A percentile compares a stretch with the other conserved stretches of the same genome.
phyloP scores from a whole-genome alignment of 2,797 vertebrate genomes.

The Ctenochaetus hawaiiensis region DNA sequence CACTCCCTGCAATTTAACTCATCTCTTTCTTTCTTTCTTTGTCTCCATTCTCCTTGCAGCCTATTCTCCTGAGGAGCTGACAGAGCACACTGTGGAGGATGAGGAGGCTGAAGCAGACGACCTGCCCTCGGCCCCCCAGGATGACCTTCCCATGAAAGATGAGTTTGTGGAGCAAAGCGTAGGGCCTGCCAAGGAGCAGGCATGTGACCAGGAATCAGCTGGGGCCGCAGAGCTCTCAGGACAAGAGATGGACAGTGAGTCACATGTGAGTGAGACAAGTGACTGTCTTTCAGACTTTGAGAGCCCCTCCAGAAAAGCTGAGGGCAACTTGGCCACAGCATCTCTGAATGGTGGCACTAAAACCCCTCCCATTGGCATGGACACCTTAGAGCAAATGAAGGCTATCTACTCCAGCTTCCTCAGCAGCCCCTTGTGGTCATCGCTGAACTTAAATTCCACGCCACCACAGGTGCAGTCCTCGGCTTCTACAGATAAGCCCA shows the following conservation, averaged over 20 bases:
- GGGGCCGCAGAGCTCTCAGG: constrained; percentile 90
- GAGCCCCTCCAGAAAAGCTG: constrained; percentile 90
- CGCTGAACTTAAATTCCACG: constrained; percentile 91
- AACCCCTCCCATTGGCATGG: constrained; percentile 85
- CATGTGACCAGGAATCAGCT: constrained; percentile 91
- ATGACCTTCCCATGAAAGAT: constrained; percentile 80
- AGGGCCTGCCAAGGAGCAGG: constrained; percentile 84
- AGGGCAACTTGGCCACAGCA: constrained; percentile 85
- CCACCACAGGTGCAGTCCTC: constrained; percentile 70
- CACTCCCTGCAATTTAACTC: constrained; percentile 81
- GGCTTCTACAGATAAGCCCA: constrained; percentile 87
- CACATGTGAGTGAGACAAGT: constrained; percentile 94
- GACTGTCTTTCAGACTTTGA: constrained; percentile 94
- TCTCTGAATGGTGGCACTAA: constrained; percentile 74
- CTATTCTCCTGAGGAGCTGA: constrained; percentile 94
- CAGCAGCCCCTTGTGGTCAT: constrained; percentile 96
- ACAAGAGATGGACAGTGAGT: constrained; percentile 97
- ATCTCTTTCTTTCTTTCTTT: constrained; percentile 78
- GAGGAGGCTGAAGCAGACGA: constrained; percentile 89
- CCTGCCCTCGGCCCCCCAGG: constrained; percentile 71
- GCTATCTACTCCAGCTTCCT: constrained; percentile 97
- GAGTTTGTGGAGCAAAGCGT: constrained; percentile 89
- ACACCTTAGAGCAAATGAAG: constrained; percentile 99
- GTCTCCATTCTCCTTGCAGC: constrained; percentile 85
- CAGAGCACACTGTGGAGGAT: constrained; percentile 83